Evolutionary conservation across 2,888 invertebrate species (phyloP).

Genomic region (Pinctada fucata): DNA sequence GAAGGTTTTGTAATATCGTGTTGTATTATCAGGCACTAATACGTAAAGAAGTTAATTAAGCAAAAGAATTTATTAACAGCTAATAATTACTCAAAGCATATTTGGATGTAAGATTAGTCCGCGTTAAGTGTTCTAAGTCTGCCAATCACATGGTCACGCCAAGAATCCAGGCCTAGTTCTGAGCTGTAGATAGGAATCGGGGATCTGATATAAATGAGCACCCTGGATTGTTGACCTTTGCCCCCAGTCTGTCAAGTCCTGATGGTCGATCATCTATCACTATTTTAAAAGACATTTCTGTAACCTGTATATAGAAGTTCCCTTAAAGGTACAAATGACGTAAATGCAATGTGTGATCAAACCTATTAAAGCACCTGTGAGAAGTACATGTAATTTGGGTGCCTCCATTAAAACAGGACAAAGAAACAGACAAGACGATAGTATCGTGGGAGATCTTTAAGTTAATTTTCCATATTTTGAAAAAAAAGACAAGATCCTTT

Average conservation of each 20-base stretch:
- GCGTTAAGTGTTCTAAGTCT: not conserved
- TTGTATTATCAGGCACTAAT: not conserved
- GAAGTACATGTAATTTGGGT: no score
- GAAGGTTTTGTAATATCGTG: not conserved
- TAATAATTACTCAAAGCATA: not conserved
- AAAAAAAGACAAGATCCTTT: no score
- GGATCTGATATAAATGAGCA: not conserved
- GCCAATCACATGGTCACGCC: not conserved
- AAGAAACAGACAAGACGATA: no score
- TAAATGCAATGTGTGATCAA: no score
- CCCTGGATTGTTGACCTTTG: not conserved
- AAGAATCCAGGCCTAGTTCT: not conserved
- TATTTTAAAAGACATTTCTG: no score
- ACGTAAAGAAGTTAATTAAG: conserved; percentile 15
- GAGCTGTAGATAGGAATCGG: not conserved
- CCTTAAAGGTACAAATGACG: no score
- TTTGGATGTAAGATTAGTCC: not conserved
- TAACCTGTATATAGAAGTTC: no score
- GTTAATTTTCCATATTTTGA: no score
- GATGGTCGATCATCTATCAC: no score
- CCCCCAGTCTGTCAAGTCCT: not conserved
- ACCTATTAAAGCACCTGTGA: no score
- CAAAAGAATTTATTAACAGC: conserved; percentile 9
- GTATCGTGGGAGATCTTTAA: no score
- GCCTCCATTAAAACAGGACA: no score